Evolutionary conservation across 2,797 vertebrate species (phyloP).

Genomic region (Threskiornis aethiopicus): DNA sequence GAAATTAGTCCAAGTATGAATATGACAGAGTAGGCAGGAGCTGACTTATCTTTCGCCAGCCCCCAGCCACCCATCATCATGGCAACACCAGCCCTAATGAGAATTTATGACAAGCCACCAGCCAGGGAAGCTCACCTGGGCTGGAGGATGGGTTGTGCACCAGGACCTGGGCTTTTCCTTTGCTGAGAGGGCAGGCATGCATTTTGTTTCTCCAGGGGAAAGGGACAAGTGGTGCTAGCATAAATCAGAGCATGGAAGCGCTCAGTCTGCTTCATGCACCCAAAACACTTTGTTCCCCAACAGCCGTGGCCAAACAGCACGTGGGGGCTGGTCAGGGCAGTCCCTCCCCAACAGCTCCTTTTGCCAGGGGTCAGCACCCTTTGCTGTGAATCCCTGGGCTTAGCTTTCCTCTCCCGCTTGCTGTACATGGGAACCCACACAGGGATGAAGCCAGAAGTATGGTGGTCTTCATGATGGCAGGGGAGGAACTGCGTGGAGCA

Average conservation of each 20-base stretch:
- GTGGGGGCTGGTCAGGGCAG: rapidly evolving
- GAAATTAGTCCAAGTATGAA: neutral
- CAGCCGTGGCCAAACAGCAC: neutral
- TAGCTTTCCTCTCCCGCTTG: neutral
- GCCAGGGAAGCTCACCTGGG: neutral
- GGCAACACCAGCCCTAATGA: neutral
- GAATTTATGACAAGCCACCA: neutral
- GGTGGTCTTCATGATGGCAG: neutral
- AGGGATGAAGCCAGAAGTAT: neutral
- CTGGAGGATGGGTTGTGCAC: neutral
- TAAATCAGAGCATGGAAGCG: rapidly evolving
- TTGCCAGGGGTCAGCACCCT: neutral
- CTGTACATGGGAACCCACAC: rapidly evolving
- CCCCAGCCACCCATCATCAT: neutral
- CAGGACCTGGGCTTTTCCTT: neutral
- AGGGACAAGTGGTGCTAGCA: neutral
- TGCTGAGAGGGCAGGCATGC: neutral
- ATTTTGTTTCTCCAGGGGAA: neutral
- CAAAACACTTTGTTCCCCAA: neutral
- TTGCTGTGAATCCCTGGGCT: neutral
- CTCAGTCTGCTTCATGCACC: neutral
- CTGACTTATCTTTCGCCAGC: neutral
- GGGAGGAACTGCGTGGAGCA: neutral
- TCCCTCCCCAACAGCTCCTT: neutral
- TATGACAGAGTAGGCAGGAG: neutral